Base-by-base conservation (phyloP, 2,888 invertebrate genomes). In the Steromphala cineraria region DNA sequence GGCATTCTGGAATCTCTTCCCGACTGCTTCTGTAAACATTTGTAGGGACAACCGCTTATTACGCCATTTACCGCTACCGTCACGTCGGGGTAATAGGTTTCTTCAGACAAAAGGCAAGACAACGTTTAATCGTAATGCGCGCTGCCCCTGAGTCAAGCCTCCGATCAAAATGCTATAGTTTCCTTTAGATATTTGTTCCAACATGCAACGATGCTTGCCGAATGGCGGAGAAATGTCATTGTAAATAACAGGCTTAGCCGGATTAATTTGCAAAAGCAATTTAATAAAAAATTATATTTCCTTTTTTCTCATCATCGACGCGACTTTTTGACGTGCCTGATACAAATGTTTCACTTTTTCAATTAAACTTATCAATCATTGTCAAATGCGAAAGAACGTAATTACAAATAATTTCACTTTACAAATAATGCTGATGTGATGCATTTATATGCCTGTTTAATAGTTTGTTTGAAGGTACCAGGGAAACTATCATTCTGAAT, bases 191-290 rank as follows among this genome's bases (percentile, higher is more conserved):
- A 62, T 62, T 62, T 62, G 62, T 62, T 62, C 13, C 62, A 28
- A 28, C 62, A 62, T 62, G 62, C 62, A 21, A 62, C 28, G 62
- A 15, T 24, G 24, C 62, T 31, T 62, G 24, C 28, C 62, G 28
- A 62, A 62, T 31, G 62, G 24, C 28, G 28, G 62, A 62, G 62
- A 62, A 62, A 62, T 62, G 62, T 31, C 62, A 21, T 15, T 3
- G 62, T 31, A 62, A 62, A 62, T 62, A n/a, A 62, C n/a, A 62
- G 62, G 62, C 62, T 28, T 62, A 15, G 62, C 62, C 24, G 62
- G 62, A 62, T 62, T 62, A 62, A 62, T 62, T 62, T 62, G 62
- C 62, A 62, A 62, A 62, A 62, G 62, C 62, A 62, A 62, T 62
- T 62, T 62, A 28, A 28, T 24, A 62, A 62, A 62, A 62, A 62